Evolutionary conservation across 2,113 vertebrate genomes (phyloP).

Genomic region (Panthera tigris): DNA sequence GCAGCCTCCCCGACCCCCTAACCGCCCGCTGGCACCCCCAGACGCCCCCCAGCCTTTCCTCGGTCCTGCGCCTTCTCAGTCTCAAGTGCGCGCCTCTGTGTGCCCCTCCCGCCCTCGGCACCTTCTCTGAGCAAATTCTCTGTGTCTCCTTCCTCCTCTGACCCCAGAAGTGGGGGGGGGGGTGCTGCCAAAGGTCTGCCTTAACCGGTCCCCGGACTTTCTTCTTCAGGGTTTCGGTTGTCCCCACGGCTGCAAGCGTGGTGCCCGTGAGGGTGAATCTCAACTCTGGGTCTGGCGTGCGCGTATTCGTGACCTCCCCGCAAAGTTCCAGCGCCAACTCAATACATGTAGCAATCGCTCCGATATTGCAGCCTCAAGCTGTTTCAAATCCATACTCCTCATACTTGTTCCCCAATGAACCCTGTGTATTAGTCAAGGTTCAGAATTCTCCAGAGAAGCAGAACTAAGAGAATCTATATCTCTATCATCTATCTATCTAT

Average conservation of each 20-base stretch:
- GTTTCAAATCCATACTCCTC: background rate
- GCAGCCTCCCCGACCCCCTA: background rate
- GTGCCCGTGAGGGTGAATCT: background rate
- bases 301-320: background rate
- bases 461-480: background rate
- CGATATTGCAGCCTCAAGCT: rapidly evolving
- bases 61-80: background rate
- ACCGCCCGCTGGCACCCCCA: too few relatives aligned
- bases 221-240: background rate
- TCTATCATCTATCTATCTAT: background rate
- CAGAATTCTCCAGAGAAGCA: background rate
- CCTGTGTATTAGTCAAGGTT: background rate
- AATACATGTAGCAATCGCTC: background rate
- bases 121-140: background rate
- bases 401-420: background rate
- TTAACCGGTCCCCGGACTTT: background rate
- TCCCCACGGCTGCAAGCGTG: background rate
- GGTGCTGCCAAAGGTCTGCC: background rate
- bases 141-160: background rate
- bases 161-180: background rate
- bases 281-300: background rate
- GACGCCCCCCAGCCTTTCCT: background rate
- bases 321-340: background rate
- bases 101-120: too few relatives aligned
- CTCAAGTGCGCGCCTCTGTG: too few relatives aligned